Evolutionary conservation across 2,888 invertebrate species (phyloP).

Genomic region (Limnephilus rhombicus): DNA sequence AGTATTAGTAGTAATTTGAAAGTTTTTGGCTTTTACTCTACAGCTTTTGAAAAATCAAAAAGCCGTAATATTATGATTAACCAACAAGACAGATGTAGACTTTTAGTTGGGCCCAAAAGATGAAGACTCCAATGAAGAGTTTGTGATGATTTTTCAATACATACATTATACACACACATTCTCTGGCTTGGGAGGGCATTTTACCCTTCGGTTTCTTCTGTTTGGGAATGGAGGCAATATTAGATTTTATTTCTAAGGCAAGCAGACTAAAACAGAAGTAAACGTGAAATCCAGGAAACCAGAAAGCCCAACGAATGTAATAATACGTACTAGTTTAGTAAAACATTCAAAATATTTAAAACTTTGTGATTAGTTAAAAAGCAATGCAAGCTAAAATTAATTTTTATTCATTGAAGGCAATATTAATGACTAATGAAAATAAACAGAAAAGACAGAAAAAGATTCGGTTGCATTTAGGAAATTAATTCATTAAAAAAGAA

Average conservation of each 20-base stretch:
- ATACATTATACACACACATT: constrained; percentile 2
- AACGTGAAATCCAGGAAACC: background rate
- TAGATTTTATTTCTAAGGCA: background rate
- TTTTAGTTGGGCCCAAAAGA: background rate
- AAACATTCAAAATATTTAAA: background rate
- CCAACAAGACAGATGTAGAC: background rate
- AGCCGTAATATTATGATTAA: too few relatives aligned
- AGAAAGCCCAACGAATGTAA: background rate
- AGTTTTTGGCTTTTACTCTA: too few relatives aligned
- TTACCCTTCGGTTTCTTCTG: background rate
- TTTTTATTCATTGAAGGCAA: too few relatives aligned
- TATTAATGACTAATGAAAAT: too few relatives aligned
- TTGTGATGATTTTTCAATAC: background rate
- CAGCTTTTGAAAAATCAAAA: too few relatives aligned
- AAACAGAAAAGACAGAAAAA: too few relatives aligned
- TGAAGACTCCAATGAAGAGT: too few relatives aligned
- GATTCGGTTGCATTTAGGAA: too few relatives aligned
- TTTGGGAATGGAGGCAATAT: background rate
- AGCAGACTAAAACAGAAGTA: background rate
- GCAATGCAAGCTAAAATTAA: background rate
- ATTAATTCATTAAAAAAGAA: background rate
- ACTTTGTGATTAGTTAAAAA: background rate
- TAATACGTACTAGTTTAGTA: background rate
- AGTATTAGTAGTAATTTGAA: too few relatives aligned
- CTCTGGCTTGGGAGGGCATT: background rate